Percentiles rank a stretch among this genome's conserved stretches.
Conservation (phyloP, 2,113 vertebrate species). For the Empidonax traillii region DNA sequence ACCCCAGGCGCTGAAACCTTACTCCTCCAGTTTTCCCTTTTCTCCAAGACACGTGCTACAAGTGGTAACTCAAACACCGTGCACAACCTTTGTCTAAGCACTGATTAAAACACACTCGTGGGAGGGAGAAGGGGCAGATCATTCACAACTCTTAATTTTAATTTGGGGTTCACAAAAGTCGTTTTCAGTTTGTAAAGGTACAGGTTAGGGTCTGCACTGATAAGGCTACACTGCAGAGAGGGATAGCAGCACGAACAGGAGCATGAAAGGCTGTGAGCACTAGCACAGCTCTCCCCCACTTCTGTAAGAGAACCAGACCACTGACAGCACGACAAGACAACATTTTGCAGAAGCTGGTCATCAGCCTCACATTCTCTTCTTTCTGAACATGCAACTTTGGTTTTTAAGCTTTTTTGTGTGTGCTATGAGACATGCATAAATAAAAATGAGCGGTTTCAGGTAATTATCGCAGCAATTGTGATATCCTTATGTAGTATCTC, state of each 20-base stretch:
- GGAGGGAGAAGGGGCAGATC: not conserved
- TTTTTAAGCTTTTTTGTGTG: not conserved
- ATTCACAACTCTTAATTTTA: not conserved
- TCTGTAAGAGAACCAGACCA: not conserved
- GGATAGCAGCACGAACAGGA: not conserved
- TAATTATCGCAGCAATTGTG: not conserved
- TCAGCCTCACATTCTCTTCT: not conserved
- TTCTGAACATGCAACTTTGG: conserved; percentile 4
- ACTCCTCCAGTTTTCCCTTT: not conserved
- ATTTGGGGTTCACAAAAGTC: not conserved
- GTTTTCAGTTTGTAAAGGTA: not conserved
- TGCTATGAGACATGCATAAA: conserved; percentile 31
- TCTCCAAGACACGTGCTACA: not conserved
- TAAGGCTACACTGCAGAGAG: not conserved
- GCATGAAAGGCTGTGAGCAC: not conserved
- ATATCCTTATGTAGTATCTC: not conserved
- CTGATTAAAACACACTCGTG: not conserved
- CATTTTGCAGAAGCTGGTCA: not conserved
- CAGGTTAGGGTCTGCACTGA: not conserved
- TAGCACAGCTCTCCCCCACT: not conserved
- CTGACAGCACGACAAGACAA: not conserved
- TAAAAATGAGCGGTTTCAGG: not conserved
- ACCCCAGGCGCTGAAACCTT: not conserved
- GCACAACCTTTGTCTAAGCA: not conserved
- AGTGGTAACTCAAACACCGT: not conserved